phyloP scores from a whole-genome alignment of 2,797 vertebrate species.

The Petrocephalus sullivani region DNA sequence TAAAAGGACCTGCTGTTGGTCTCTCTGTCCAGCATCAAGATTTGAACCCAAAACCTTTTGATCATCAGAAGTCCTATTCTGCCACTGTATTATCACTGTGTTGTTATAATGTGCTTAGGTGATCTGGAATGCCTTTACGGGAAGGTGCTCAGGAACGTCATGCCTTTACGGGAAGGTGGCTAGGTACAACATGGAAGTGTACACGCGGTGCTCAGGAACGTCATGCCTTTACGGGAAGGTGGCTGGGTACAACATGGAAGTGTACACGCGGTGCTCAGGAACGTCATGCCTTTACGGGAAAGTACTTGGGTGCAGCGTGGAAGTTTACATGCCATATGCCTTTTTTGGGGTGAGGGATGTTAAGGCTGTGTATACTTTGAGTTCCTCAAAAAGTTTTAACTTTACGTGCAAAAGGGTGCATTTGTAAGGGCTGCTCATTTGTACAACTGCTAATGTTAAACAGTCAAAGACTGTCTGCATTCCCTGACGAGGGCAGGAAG shows the following conservation, averaged over 20 bases:
- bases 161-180: background rate
- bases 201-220: background rate
- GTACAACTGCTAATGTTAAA: background rate
- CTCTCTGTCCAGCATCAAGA: background rate
- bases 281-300: background rate
- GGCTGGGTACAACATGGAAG: background rate
- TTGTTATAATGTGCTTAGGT: background rate
- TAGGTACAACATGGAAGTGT: background rate
- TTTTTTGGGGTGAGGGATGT: background rate
- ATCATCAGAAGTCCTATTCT: background rate
- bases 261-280: background rate
- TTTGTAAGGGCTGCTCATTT: background rate
- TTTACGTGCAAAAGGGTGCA: background rate
- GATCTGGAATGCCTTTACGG: background rate
- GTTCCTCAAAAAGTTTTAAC: background rate
- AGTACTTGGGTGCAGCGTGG: too few relatives aligned
- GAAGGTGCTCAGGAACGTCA: too few relatives aligned
- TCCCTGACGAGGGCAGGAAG: background rate
- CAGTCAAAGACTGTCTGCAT: background rate
- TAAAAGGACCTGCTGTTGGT: background rate
- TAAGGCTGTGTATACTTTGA: background rate
- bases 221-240: background rate
- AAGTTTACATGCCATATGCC: background rate
- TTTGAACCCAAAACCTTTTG: background rate
- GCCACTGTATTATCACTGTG: background rate